These are phyloP conservation scores for Nasonia vitripennis DNA, from an alignment of 1,140 invertebrate species.

Conservation along the genomic window DNA sequence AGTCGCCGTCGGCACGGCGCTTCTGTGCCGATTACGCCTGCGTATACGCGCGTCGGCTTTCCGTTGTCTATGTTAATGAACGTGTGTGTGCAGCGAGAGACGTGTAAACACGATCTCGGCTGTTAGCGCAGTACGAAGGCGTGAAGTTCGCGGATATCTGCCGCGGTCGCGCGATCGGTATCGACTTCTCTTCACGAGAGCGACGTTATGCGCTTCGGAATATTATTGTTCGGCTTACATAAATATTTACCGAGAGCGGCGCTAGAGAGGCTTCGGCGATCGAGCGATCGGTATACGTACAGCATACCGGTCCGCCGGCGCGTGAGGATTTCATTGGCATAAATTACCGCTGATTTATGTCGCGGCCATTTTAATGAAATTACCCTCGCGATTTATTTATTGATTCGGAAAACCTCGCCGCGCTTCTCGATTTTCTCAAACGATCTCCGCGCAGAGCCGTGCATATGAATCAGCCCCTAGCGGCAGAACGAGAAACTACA, in stretches of 20 bases:
- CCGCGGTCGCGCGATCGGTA: constrained; percentile 6
- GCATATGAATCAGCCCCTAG: not conserved
- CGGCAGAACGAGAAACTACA: not conserved
- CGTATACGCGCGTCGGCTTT: not conserved
- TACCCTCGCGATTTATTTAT: not conserved
- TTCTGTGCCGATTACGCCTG: not conserved
- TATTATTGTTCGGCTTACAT: not conserved
- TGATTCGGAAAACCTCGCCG: not conserved
- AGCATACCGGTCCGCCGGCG: not conserved
- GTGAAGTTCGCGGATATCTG: constrained; percentile 22
- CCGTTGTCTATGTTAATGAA: constrained; percentile 16
- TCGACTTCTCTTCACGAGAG: not conserved
- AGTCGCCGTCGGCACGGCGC: constrained; percentile 43
- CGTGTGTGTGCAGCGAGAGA: not conserved
- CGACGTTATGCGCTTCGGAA: not conserved
- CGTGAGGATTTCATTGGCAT: not conserved
- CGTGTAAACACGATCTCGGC: not conserved
- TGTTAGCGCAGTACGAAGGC: not conserved
- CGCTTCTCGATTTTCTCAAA: not conserved
- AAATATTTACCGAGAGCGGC: too few relatives aligned
- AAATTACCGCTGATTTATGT: not conserved
- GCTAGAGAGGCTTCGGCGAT: too few relatives aligned
- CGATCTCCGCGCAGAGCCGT: too few relatives aligned
- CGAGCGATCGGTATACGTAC: not conserved
- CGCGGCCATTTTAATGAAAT: too few relatives aligned